A percentile compares a stretch with the other conserved stretches of the same genome.
Evolutionary conservation across 2,888 invertebrate species (phyloP).

Genomic region (Cremastinae sp.): DNA sequence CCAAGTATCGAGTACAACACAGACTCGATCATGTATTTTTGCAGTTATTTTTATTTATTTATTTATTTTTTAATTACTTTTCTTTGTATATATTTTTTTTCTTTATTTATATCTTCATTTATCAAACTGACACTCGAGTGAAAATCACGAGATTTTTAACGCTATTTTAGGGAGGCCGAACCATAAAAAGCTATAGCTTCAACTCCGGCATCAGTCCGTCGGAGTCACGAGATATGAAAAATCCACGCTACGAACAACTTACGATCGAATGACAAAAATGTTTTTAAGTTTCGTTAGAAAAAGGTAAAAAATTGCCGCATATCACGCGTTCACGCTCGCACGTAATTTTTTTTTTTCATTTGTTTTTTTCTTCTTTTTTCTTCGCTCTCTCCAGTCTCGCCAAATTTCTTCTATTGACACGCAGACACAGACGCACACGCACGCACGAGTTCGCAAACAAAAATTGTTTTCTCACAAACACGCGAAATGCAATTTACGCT

Average conservation of each 20-base stretch:
- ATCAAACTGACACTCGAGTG: conserved; percentile 51
- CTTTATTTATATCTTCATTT: conserved; percentile 36
- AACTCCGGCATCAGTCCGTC: conserved; percentile 53
- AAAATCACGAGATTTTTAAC: conserved; percentile 54
- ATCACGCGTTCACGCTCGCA: conserved; percentile 63
- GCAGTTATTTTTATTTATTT: conserved; percentile 25
- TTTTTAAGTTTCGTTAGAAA: conserved; percentile 68
- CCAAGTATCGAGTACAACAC: conserved; percentile 41
- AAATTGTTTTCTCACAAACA: conserved; percentile 32
- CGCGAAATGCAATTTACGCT: conserved; percentile 47
- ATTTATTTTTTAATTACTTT: conserved; percentile 13
- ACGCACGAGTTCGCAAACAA: conserved; percentile 8
- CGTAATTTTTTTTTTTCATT: conserved; percentile 50
- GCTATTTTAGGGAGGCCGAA: conserved; percentile 61
- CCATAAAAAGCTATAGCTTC: conserved; percentile 60
- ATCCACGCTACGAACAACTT: conserved; percentile 66
- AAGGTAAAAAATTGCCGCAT: conserved; percentile 71
- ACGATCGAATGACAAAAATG: conserved; percentile 65
- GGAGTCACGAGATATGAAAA: conserved; percentile 62
- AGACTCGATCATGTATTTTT: conserved; percentile 39
- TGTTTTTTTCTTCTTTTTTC: conserved; percentile 35
- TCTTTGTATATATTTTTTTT: conserved; percentile 14
- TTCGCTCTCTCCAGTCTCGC: conserved; percentile 61
- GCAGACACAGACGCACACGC: conserved; percentile 4
- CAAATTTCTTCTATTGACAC: conserved; percentile 38